Conservation (phyloP, 2,888 invertebrate genomes). For the Netelia melanura region DNA sequence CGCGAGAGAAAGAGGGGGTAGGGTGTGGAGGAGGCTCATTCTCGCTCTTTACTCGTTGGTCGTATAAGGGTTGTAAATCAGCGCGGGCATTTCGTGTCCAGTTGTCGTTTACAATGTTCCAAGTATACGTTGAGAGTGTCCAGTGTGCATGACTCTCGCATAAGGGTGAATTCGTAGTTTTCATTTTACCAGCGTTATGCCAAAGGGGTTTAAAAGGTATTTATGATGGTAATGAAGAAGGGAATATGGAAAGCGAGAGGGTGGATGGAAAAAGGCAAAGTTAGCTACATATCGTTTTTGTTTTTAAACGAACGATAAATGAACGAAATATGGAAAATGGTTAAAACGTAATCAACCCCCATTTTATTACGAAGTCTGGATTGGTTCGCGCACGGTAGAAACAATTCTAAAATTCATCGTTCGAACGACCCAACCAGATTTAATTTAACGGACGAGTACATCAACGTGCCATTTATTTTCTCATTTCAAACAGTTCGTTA, state of each 20-base stretch:
- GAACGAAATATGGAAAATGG: not conserved
- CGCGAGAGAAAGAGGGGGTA: not conserved
- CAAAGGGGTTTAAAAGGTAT: conserved; percentile 32
- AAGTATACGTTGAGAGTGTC: conserved; percentile 13
- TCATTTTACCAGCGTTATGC: conserved; percentile 17
- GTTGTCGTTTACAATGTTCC: conserved; percentile 54
- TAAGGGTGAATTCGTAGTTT: not conserved
- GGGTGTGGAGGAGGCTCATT: conserved; percentile 4
- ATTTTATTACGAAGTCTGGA: too few species aligned
- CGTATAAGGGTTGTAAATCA: conserved; percentile 52
- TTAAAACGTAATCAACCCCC: not conserved
- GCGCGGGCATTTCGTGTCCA: conserved; percentile 58
- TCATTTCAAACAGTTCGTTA: too few species aligned
- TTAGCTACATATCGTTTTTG: not conserved
- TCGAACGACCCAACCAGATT: too few species aligned
- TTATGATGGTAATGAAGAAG: conserved; percentile 32
- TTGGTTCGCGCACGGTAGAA: too few species aligned
- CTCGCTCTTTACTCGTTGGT: conserved; percentile 23
- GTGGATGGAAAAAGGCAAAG: not conserved
- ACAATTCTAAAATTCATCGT: too few species aligned
- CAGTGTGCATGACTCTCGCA: not conserved
- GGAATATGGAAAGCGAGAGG: conserved; percentile 3
- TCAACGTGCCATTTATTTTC: too few species aligned
- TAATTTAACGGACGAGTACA: too few species aligned
- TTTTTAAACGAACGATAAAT: conserved; percentile 6